Evolutionary conservation across 2,888 invertebrate genomes (phyloP), one percentile per base, ranked within the genome.

Genomic region (Stegophylla sp.): DNA sequence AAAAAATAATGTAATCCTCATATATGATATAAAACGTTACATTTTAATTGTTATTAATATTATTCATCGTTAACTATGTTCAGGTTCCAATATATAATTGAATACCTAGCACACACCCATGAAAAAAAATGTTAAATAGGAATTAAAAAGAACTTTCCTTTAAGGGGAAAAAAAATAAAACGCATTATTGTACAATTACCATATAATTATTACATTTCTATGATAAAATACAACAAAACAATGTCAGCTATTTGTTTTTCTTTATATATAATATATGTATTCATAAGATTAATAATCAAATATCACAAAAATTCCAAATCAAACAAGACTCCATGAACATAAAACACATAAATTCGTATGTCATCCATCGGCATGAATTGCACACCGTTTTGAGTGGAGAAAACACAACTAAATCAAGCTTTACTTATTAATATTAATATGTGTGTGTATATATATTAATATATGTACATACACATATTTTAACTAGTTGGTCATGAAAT

Each of bases 251-350:
- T 61, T 61, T 71, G 51, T 69, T 79, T 76, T 71, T 71, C 43
- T 71, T 45, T 51, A 67, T 45, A 67, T 67, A 77, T 71, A 72
- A 43, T 43, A 28, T 75, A 77, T 69, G 79, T 69, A 79, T 79
- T 79, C 26, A 71, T 79, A 79, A 79, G 79, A 79, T 79, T 69
- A 79, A 71, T 79, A 79, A 79, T 79, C 79, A 79, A 71, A 79
- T 79, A 79, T 79, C 79, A 79, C 79, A 79, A 79, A 77, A 79
- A 69, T 79, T 79, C 51, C 59, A 79, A 79, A 79, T 79, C 79
- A 79, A 79, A 79, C 79, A 79, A 79, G 79, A 79, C 79, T 79
- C 61, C 79, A 79, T 79, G 79, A 79, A 79, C 79, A 79, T 63
- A 63, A 67, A 66, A 71, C 71, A 79, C 67, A 61, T 79, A 51